Conservation (phyloP, 2,888 invertebrate genomes). For the Hylaea fasciaria region DNA sequence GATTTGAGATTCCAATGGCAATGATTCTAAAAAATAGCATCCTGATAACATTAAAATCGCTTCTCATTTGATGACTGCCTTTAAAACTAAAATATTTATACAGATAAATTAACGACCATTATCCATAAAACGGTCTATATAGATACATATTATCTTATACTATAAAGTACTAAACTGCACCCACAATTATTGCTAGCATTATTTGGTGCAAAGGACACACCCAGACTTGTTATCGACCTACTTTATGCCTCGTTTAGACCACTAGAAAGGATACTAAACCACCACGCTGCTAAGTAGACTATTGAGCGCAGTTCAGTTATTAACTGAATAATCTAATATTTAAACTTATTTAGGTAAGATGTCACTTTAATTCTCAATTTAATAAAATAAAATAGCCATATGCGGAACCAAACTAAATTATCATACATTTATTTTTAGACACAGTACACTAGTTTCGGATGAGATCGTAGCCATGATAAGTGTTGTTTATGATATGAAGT, state of each 20-base stretch:
- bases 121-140: conserved; percentile 3
- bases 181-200: conserved; percentile 77
- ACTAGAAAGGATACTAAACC: conserved; percentile 39
- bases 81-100: no score
- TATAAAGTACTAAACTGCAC: conserved; percentile 74
- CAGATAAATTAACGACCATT: no score
- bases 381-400: not conserved
- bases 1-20: no score
- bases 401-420: conserved; percentile 6
- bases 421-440: conserved; percentile 2
- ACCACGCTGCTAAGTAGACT: not conserved
- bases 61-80: no score
- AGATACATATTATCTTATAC: conserved; percentile 39
- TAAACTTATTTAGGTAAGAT: no score
- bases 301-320: conserved; percentile 1
- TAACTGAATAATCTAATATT: no score
- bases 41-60: no score
- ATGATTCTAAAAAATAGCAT: no score
- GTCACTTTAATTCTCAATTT: not conserved
- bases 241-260: conserved; percentile 71
- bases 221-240: conserved; percentile 79
- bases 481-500: conserved; percentile 33
- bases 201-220: conserved; percentile 81
- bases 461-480: conserved; percentile 39
- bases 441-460: conserved; percentile 27